Evolutionary conservation across 2,888 invertebrate species (phyloP).

Genomic region (Minunthozetes semirufus): DNA sequence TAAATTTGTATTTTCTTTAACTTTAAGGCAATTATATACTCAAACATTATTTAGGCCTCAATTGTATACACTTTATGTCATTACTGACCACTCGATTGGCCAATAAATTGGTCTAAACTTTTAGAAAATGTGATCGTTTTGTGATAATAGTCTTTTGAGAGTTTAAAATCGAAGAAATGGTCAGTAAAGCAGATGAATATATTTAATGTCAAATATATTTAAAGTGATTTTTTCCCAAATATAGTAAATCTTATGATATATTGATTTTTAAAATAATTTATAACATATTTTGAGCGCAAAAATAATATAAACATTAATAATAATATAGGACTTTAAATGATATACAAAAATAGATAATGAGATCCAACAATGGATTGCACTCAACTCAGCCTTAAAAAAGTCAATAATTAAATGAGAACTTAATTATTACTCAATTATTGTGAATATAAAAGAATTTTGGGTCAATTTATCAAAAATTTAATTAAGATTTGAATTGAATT

Average conservation of each 20-base stretch:
- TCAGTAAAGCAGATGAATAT: neutral
- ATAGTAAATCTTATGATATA: neutral
- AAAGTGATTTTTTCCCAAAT: neutral
- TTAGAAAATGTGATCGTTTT: neutral
- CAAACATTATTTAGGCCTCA: slow-evolving; percentile 12
- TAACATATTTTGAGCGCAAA: slow-evolving; percentile 9
- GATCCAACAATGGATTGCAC: slow-evolving; percentile 13
- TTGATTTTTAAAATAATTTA: neutral
- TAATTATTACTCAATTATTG: no score
- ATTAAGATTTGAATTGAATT: no score
- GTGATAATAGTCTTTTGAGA: neutral
- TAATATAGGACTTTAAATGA: slow-evolving; percentile 2
- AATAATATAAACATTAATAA: slow-evolving; percentile 5
- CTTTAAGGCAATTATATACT: slow-evolving; percentile 23
- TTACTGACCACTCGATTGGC: neutral
- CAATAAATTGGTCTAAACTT: neutral
- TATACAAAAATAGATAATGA: slow-evolving; percentile 30
- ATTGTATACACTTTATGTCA: neutral
- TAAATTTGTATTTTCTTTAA: neutral
- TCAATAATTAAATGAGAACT: neutral
- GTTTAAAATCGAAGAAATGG: neutral
- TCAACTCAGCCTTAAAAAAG: neutral
- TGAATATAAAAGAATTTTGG: no score
- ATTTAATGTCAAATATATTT: neutral
- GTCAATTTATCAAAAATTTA: no score